phyloP scores from a whole-genome alignment of 2,888 invertebrate genomes.

The Drosophila yooni region DNA sequence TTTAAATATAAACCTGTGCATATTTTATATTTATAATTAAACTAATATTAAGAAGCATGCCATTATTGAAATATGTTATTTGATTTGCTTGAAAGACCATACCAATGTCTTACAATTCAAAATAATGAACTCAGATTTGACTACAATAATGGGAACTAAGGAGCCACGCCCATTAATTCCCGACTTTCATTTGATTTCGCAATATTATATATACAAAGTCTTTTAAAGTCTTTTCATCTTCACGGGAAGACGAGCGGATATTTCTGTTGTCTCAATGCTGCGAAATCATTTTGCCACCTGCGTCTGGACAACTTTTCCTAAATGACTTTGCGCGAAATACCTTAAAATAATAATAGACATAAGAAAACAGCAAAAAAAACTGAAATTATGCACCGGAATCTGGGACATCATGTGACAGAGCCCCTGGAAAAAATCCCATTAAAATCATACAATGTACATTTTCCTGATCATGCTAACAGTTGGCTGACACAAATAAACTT shows the following conservation, averaged over 20 bases:
- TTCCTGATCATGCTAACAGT: constrained; percentile 11
- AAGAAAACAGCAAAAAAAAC: neutral
- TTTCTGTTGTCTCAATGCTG: constrained; percentile 45
- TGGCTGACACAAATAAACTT: constrained; percentile 13
- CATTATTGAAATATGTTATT: neutral
- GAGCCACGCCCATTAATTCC: neutral
- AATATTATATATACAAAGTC: constrained; percentile 13
- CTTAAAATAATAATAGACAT: constrained; percentile 1
- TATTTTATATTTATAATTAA: neutral
- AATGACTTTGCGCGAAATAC: constrained; percentile 59
- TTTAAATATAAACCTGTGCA: neutral
- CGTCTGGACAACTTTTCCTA: constrained; percentile 54
- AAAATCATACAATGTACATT: constrained; percentile 1
- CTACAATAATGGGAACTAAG: constrained; percentile 35
- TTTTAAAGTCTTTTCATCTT: constrained; percentile 16
- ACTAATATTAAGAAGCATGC: neutral
- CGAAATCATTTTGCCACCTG: constrained; percentile 44
- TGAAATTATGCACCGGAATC: constrained; percentile 34
- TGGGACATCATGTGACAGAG: constrained; percentile 34
- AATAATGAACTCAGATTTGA: constrained; percentile 2
- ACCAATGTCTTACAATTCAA: constrained; percentile 10
- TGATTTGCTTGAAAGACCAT: neutral
- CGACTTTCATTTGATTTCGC: constrained; percentile 19
- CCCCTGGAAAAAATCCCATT: constrained; percentile 26
- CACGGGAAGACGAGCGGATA: constrained; percentile 40